A percentile compares a stretch with the other conserved stretches of the same genome.
Conservation (phyloP, 2,113 vertebrate genomes). For the Lasiurus cinereus region DNA sequence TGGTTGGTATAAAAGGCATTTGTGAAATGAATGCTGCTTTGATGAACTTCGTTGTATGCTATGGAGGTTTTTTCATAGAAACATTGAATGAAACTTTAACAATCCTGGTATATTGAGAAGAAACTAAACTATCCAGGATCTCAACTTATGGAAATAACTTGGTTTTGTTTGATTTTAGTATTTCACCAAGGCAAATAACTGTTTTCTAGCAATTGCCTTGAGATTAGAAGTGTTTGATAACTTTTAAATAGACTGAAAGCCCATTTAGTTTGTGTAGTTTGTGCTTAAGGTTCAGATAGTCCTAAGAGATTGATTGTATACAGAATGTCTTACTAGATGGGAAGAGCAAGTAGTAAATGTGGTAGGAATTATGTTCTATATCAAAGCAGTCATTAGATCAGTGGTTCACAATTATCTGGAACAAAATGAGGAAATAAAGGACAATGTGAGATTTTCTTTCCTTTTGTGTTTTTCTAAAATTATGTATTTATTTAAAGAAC, state of each 20-base stretch:
- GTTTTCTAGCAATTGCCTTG: neutral
- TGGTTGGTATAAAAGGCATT: neutral
- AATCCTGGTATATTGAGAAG: neutral
- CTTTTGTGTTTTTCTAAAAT: slow-evolving; percentile 47
- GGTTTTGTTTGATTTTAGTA: slow-evolving; percentile 39
- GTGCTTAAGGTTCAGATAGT: neutral
- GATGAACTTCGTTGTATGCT: neutral
- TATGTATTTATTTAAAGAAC: neutral
- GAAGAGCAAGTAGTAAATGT: neutral
- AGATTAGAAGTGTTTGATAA: neutral
- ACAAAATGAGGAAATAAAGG: neutral
- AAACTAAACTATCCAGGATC: neutral
- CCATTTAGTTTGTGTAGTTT: neutral
- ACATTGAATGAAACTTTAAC: neutral
- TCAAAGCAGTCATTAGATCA: neutral
- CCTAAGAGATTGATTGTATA: neutral
- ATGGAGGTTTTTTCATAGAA: neutral
- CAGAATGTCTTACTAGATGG: neutral
- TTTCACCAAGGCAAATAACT: neutral
- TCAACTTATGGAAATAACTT: neutral
- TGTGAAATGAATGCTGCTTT: neutral
- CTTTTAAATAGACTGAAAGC: neutral
- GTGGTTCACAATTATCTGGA: neutral
- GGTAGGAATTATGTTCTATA: neutral
- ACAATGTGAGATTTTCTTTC: neutral